Base-by-base conservation (phyloP, 2,888 invertebrate genomes). In the Oscheius sp. region DNA sequence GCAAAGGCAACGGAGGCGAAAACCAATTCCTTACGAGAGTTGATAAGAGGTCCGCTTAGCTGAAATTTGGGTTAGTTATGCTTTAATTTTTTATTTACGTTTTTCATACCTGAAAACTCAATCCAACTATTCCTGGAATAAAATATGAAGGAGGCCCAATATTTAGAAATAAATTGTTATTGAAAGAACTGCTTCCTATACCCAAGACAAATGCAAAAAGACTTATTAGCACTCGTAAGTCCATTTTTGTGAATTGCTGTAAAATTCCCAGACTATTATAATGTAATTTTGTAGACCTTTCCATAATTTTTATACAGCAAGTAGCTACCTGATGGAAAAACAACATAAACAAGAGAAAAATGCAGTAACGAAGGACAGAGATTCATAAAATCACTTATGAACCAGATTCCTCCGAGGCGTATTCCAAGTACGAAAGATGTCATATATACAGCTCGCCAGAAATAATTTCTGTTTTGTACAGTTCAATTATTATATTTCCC, bases 111-210 rank as follows among this genome's bases (percentile, higher is more conserved):
- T 64, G 64, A n/a, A 64, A 28, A 14, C 44, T 17, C 5, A 64
- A 28, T 44, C 41, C 64, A 20, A 64, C 38, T 20, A 64, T 22
- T 1, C 24, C 38, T 6, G 64, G 64, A 20, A 64, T 44, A 22
- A 64, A 64, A 41, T 64, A 64, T 36, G 38, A 22, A 12, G 64
- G 64, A 5, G 64, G 64, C 8, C 51, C 64, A n/a, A 51, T 28
- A 8, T 3, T 28, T 8, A 64, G 20, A 12, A 17, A 38, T 24
- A 28, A 64, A 8, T 64, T 26, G 12, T 26, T 30, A 22, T 64
- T 64, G 64, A 30, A 64, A n/a, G 49, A 38, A 17, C 51, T 51
- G 41, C 64, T 38, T 2, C 33, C 41, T 24, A 54, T 38, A 4
- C 64, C 64, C 22, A 64, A 36, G 14, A 64, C 22, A n/a, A 64